phyloP scores from a whole-genome alignment of 1,140 invertebrate genomes.

The Planococcus citri region DNA sequence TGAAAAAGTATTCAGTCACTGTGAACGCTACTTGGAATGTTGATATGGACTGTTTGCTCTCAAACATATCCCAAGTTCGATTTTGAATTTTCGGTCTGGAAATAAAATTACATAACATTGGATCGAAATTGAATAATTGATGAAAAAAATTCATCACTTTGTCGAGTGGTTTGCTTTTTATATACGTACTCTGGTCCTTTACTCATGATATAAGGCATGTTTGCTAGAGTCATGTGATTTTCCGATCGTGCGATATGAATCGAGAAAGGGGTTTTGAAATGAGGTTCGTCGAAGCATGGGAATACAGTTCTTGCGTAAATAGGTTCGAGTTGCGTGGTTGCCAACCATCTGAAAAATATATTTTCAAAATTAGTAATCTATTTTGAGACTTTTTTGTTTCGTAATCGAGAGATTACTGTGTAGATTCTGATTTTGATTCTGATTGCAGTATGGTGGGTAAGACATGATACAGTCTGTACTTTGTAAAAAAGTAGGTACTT shows the following conservation, averaged over 20 bases:
- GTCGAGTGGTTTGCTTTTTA: neutral
- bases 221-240: neutral
- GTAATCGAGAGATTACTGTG: no score
- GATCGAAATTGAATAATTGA: neutral
- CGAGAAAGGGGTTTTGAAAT: slow-evolving; percentile 41
- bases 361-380: neutral
- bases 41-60: neutral
- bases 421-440: no score
- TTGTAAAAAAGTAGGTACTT: no score
- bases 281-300: slow-evolving; percentile 56
- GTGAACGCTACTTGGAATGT: neutral
- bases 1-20: neutral
- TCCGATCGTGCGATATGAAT: neutral
- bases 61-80: neutral
- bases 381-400: no score
- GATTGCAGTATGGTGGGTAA: no score
- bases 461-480: no score
- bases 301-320: slow-evolving; percentile 48
- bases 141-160: neutral
- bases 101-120: neutral
- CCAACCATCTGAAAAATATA: slow-evolving; percentile 37
- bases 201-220: neutral
- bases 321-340: slow-evolving; percentile 45
- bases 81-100: neutral
- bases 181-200: neutral